Percentiles rank a stretch among this genome's conserved stretches.
phyloP scores from a whole-genome alignment of 1,140 invertebrate species.

The Drosophila nebulosa region DNA sequence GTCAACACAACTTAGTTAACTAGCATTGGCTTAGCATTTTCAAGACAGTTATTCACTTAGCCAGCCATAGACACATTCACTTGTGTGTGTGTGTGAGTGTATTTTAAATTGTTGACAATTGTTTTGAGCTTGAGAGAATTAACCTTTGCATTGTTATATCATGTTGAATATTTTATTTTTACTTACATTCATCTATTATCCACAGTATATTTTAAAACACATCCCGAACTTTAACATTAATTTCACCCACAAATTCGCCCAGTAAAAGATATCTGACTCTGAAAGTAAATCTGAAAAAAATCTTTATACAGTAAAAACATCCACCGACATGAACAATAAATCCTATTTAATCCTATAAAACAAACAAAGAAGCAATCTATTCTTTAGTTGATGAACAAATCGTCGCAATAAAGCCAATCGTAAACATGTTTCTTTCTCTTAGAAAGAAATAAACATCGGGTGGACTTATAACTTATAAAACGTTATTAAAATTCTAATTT shows the following conservation, averaged over 20 bases:
- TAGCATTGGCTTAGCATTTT: conserved; percentile 34
- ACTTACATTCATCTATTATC: background rate
- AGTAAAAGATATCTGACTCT: no score
- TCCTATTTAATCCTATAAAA: no score
- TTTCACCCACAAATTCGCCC: background rate
- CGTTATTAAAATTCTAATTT: no score
- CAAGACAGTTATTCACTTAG: conserved; percentile 23
- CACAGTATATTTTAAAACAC: background rate
- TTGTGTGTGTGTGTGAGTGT: conserved; percentile 33
- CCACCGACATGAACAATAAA: no score
- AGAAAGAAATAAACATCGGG: no score
- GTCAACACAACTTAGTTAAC: conserved; percentile 49
- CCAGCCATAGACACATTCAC: background rate
- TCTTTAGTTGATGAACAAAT: no score
- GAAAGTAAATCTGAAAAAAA: no score
- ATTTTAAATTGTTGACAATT: conserved; percentile 74
- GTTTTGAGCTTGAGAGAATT: conserved; percentile 76
- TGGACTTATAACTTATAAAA: no score
- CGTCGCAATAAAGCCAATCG: no score
- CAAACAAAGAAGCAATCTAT: no score
- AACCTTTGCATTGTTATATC: conserved; percentile 74
- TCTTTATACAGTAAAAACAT: no score
- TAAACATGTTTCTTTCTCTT: no score
- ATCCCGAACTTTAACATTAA: background rate
- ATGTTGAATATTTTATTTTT: conserved; percentile 38